Conservation (phyloP, 2,888 invertebrate genomes). For the Linnaemya vulpina region DNA sequence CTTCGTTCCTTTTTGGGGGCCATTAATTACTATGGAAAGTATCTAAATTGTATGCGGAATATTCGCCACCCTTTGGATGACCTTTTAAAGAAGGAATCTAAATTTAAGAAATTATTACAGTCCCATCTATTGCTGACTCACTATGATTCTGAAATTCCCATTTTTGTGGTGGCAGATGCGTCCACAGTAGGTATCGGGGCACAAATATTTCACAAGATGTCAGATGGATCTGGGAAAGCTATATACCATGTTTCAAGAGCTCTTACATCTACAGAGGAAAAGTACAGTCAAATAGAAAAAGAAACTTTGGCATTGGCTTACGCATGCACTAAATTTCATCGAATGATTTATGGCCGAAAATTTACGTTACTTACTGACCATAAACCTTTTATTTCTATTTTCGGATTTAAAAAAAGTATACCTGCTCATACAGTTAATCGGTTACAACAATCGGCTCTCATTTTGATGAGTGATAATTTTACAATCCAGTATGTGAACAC, state of each 20-base stretch:
- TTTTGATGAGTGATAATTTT: too few species aligned
- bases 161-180: slow-evolving; percentile 35
- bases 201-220: too few species aligned
- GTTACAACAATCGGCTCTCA: too few species aligned
- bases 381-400: not conserved
- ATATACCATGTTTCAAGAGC: slow-evolving; percentile 44
- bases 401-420: too few species aligned
- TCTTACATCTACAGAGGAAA: slow-evolving; percentile 36
- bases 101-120: slow-evolving; percentile 30
- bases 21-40: slow-evolving; percentile 50
- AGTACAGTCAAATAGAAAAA: slow-evolving; percentile 75
- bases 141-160: slow-evolving; percentile 20
- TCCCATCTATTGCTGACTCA: slow-evolving; percentile 28
- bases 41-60: slow-evolving; percentile 7
- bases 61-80: slow-evolving; percentile 40
- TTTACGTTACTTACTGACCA: slow-evolving; percentile 32
- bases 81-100: slow-evolving; percentile 28
- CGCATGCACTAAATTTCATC: slow-evolving; percentile 41
- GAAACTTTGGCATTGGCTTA: slow-evolving; percentile 37
- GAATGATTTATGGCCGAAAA: slow-evolving; percentile 42
- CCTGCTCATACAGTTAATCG: too few species aligned
- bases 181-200: slow-evolving; percentile 29
- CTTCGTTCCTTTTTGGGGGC: slow-evolving; percentile 46
- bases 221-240: not conserved
- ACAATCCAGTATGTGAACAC: too few species aligned